Conservation (phyloP, 2,113 vertebrate genomes). For the Crypturellus undulatus region DNA sequence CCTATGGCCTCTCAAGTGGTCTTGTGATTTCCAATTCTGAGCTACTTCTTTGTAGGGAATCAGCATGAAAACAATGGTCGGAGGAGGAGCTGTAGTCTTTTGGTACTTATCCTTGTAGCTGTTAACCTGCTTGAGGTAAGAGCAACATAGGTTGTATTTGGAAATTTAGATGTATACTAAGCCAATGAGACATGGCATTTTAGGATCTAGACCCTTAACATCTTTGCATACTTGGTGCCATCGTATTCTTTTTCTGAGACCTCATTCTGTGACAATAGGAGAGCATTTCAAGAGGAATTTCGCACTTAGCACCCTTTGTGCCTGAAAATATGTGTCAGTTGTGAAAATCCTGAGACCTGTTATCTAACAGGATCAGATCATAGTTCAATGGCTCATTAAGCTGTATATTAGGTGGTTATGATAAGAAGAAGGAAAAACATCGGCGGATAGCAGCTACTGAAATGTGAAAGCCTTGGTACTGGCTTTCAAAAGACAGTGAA, state of each 20-base stretch:
- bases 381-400: neutral
- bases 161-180: neutral
- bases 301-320: neutral
- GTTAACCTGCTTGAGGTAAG: neutral
- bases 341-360: neutral
- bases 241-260: neutral
- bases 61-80: neutral
- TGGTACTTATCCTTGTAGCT: neutral
- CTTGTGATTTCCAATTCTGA: neutral
- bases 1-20: neutral
- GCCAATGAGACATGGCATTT: neutral
- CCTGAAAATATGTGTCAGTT: neutral
- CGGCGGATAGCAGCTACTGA: neutral
- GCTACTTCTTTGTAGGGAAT: conserved; percentile 20
- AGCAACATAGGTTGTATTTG: neutral
- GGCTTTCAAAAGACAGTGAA: neutral
- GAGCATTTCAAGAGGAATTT: neutral
- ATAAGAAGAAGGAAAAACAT: neutral
- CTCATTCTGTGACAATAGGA: neutral
- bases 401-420: neutral
- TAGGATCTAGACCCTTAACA: neutral
- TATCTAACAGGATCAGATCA: neutral
- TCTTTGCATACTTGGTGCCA: accelerated
- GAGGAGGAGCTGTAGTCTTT: neutral
- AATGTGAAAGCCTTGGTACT: neutral